A percentile compares a stretch with the other conserved stretches of the same genome.
Conservation (phyloP, 2,797 vertebrate genomes). For the Dendrocincla tyrannina region DNA sequence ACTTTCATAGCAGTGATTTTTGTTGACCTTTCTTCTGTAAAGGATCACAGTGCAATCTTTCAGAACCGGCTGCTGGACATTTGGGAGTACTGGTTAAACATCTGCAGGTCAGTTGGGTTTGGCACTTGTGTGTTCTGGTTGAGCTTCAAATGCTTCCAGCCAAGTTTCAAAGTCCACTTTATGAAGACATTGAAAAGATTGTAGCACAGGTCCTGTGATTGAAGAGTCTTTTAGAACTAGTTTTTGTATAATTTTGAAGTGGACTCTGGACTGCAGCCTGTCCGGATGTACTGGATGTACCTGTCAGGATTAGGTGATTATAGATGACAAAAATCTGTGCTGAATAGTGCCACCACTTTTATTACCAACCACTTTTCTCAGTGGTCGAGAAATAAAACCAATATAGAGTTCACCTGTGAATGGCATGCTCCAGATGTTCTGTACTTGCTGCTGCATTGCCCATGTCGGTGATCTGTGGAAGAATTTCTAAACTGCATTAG, state of each 20-base stretch:
- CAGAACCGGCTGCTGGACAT: background rate
- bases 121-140: background rate
- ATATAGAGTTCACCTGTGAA: background rate
- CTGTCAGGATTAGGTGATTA: background rate
- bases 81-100: background rate
- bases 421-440: background rate
- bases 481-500: background rate
- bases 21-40: background rate
- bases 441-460: background rate
- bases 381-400: background rate
- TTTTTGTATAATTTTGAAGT: background rate
- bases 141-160: background rate
- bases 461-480: accelerated
- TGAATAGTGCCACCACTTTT: background rate
- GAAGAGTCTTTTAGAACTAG: background rate
- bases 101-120: background rate
- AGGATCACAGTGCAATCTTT: background rate
- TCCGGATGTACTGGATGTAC: accelerated
- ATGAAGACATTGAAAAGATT: background rate
- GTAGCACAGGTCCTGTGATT: background rate
- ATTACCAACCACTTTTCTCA: background rate
- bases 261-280: background rate
- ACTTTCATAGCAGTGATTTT: background rate
- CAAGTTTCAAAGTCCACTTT: background rate
- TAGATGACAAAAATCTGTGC: background rate